A percentile compares a stretch with the other conserved stretches of the same genome.
Evolutionary conservation across 2,113 vertebrate species (phyloP).

Genomic region (Saguinus imperator): DNA sequence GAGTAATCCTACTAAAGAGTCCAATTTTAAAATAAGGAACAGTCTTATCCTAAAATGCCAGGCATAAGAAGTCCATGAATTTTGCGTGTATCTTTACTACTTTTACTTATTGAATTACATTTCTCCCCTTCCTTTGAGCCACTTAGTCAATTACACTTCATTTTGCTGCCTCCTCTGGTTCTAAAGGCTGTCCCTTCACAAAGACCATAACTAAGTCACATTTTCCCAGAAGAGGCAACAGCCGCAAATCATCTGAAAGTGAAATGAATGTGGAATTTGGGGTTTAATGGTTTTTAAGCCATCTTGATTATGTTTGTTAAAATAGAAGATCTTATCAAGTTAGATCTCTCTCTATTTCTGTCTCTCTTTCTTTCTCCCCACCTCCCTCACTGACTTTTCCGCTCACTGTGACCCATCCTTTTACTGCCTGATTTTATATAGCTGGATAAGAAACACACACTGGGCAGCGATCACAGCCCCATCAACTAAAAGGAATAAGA

Average conservation of each 20-base stretch:
- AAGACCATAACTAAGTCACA: neutral
- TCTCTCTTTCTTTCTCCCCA: rapidly evolving
- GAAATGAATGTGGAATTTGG: neutral
- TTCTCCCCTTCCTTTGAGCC: constrained; percentile 44
- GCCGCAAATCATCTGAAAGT: neutral
- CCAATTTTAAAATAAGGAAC: constrained; percentile 64
- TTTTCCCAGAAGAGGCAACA: neutral
- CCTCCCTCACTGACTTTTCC: neutral
- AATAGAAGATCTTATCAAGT: neutral
- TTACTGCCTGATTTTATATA: neutral
- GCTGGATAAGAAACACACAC: rapidly evolving
- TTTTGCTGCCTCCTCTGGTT: constrained; percentile 4
- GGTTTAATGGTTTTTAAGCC: neutral
- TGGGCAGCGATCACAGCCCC: neutral
- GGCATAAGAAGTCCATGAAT: constrained; percentile 40
- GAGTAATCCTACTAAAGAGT: constrained; percentile 64
- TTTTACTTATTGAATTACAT: constrained; percentile 58
- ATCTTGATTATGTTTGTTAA: constrained; percentile 23
- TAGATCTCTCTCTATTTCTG: neutral
- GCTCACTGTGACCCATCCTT: neutral
- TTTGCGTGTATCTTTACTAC: constrained; percentile 63
- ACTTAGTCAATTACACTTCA: constrained; percentile 60
- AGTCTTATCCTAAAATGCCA: constrained; percentile 69
- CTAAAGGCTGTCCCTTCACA: constrained; percentile 34
- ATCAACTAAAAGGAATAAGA: neutral